These are phyloP conservation scores for Bagarius yarrelli DNA, from an alignment of 2,113 vertebrate species.

Conservation along the genomic window DNA sequence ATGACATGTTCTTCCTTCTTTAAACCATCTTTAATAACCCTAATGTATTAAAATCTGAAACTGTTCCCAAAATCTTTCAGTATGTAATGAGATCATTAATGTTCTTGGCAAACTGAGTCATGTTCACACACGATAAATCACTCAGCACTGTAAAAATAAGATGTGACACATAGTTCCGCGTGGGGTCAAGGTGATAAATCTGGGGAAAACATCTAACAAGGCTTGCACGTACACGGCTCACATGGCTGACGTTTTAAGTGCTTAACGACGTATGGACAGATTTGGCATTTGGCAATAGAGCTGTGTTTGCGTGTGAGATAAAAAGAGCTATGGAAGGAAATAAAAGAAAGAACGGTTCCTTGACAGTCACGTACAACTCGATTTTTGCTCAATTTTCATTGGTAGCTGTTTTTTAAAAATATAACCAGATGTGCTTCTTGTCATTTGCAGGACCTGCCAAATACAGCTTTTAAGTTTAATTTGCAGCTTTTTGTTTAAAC, in stretches of 20 bases:
- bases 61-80: slow-evolving; percentile 10
- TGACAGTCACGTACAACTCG: slow-evolving; percentile 41
- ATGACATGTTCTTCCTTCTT: neutral
- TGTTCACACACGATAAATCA: slow-evolving; percentile 18
- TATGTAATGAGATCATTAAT: slow-evolving; percentile 18
- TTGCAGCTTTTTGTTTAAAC: slow-evolving; percentile 15
- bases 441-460: slow-evolving; percentile 37
- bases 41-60: neutral
- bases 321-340: neutral
- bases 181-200: slow-evolving; percentile 20
- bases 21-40: neutral
- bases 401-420: slow-evolving; percentile 44
- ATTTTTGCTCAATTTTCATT: slow-evolving; percentile 40
- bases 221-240: neutral
- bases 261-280: slow-evolving; percentile 64
- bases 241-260: slow-evolving; percentile 60
- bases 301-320: neutral
- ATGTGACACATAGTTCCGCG: neutral
- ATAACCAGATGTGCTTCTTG: slow-evolving; percentile 50
- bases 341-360: slow-evolving; percentile 46
- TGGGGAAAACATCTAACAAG: slow-evolving; percentile 21
- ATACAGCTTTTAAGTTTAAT: neutral
- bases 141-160: slow-evolving; percentile 6
- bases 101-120: neutral
- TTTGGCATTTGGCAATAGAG: slow-evolving; percentile 64